Conservation (phyloP, 2,797 vertebrate species). For the Cynodonichthys magdalenae region DNA sequence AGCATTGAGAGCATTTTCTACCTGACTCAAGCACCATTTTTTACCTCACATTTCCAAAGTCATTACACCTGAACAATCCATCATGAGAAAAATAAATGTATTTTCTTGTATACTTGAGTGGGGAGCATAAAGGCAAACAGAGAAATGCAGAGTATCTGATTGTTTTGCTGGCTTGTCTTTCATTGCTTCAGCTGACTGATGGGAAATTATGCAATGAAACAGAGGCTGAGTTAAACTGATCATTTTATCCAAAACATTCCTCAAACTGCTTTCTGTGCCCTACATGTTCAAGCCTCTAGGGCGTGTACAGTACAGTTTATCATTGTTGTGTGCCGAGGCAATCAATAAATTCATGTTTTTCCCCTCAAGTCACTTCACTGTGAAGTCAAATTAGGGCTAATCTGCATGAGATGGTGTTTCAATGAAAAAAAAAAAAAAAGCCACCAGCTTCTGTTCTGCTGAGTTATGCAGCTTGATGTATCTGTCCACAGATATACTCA, state of each 20-base stretch:
- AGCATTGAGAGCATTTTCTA: background rate
- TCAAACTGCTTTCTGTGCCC: constrained; percentile 7
- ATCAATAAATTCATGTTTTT: constrained; percentile 54
- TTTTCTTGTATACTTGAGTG: background rate
- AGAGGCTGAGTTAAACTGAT: constrained; percentile 28
- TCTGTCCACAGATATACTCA: background rate
- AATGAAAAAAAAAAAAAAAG: constrained; percentile 12
- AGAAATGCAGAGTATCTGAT: constrained; percentile 15
- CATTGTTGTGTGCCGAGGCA: constrained; percentile 10
- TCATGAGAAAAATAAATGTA: constrained; percentile 14
- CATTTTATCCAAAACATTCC: constrained; percentile 31
- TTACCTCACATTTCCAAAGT: constrained; percentile 1
- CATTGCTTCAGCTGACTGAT: constrained; percentile 19
- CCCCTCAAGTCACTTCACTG: constrained; percentile 16
- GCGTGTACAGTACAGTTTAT: constrained; percentile 28
- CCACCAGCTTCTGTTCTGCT: background rate
- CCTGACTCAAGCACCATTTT: background rate
- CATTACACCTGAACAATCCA: constrained; percentile 7
- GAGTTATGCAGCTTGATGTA: background rate
- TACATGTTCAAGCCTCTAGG: constrained; percentile 16
- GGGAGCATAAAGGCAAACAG: constrained; percentile 12
- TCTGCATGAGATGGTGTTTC: constrained; percentile 20
- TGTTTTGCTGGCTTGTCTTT: constrained; percentile 21
- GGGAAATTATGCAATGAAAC: constrained; percentile 20
- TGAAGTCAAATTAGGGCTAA: constrained; percentile 31